These are phyloP conservation scores for Sandelia bainsii DNA, from an alignment of 2,797 vertebrate genomes.

Conservation along the genomic window DNA sequence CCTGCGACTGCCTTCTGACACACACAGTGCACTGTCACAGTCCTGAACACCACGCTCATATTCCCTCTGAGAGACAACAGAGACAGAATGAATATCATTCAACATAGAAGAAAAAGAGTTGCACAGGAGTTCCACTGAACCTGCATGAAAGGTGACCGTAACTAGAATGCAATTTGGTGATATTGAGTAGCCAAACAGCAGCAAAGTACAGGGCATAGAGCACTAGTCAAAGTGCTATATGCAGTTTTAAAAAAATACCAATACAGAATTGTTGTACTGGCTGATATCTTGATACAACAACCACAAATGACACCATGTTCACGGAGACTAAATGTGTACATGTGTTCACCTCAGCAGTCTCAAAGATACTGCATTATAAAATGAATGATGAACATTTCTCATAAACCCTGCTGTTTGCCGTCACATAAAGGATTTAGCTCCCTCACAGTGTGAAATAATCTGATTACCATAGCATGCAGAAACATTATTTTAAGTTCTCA, in stretches of 20 bases:
- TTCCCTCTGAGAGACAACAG: conserved; percentile 84
- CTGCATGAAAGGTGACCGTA: background rate
- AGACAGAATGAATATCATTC: background rate
- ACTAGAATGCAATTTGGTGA: background rate
- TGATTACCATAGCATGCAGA: background rate
- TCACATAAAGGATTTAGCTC: background rate
- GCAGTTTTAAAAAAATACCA: background rate
- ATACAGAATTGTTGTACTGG: background rate
- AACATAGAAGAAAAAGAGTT: background rate
- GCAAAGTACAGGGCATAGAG: too few species aligned
- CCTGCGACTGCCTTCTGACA: conserved; percentile 89
- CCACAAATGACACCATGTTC: background rate
- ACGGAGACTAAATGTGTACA: background rate
- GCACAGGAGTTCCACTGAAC: background rate
- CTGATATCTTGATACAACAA: background rate
- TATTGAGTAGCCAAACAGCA: background rate
- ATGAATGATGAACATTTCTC: too few species aligned
- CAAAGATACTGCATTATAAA: too few species aligned
- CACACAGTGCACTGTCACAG: conserved; percentile 89
- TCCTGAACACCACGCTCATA: conserved; percentile 94
- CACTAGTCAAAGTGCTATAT: too few species aligned
- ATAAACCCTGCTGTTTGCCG: background rate
- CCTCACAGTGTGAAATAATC: background rate
- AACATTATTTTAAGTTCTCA: background rate
- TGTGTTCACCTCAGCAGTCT: too few species aligned